Base-by-base conservation (phyloP, 2,797 vertebrate species). In the Acanthurus lineatus region DNA sequence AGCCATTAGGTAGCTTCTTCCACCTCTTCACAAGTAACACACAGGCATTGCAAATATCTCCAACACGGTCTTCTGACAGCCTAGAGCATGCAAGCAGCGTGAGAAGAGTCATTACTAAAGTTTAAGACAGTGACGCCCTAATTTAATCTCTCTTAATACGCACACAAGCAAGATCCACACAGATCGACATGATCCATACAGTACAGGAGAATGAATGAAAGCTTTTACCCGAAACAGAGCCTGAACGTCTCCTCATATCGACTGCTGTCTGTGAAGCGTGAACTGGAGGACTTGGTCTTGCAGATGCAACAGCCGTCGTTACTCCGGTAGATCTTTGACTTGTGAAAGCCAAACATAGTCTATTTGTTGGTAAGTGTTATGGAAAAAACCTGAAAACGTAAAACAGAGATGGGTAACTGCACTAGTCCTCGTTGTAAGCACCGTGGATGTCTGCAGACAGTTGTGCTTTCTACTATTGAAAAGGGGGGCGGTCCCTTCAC, bases 211-310 rank as follows among this genome's bases (percentile, higher is more conserved):
- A 78, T 76, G 38, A 63, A 51, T 32, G 16, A n/a, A 6, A 49
- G 53, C 4, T n/a, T 81, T 94, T 87, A 96, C 96, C 96, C 95
- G 77, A 96, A 96, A 77, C 96, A 96, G 62, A 95, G 93, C 25
- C 92, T 91, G 91, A 96, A 96, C 3, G 94, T 96, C 72, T 96
- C 96, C 44, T 96, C 95, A 82, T 96, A 96, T 82, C 96, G 89
- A 52, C 95, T 94, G 92, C 96, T 96, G 95, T 96, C 96, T 72
- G 96, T 96, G 84, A 96, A 96, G 20, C 96, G 94, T 25, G 96
- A 96, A 40, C 96, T 96, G 82, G 96, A 96, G 9, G 96, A 96
- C 92, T 96, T 96, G 87, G 96, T 96, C 87, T 96, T 96, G 88
- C 96, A 96, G 82, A 96, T 96, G 89, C 96, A 96, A 68, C 96